Evolutionary conservation across 2,797 vertebrate species (phyloP), one percentile per base, ranked within the genome.

Genomic region (Podargus strigoides): DNA sequence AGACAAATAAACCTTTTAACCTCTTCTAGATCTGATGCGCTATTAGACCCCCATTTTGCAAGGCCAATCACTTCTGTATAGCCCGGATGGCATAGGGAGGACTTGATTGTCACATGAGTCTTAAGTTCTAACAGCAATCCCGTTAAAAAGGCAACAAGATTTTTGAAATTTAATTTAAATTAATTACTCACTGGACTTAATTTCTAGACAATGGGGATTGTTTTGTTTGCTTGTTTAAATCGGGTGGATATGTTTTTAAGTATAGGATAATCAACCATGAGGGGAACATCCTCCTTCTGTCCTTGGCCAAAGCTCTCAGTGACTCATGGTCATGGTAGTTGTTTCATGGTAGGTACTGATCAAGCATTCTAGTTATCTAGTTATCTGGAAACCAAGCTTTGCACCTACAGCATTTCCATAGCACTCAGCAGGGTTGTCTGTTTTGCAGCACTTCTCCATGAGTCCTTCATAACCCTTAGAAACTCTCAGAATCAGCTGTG

Each of bases 401-500:
- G 85, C 90, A 96, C 97, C 47, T 94, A 98, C 98, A 93, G 96
- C 97, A 0, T 93, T 74, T 49, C 15, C 52, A 0, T 96, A 96
- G 94, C 98, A 98, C 0, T 83, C 52, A 0, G 39, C 56, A 44
- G 98, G 85, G 14, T 97, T 96, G 14, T 56, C 97, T 3, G 92
- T 62, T 20, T 97, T 95, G 82, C 98, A 98, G 95, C 98, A 98
- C 36, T 91, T 97, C 4, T 97, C 85, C 92, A 98, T 69, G 11
- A 87, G 90, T 52, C 30, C 7, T 97, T 97, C 94, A 3, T 97
- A 98, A 7, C 12, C 53, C 88, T 93, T 97, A 8, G 84, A 10
- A 9, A 97, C 0, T 78, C 97, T 97, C 84, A 98, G 17, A 4
- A 97, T 28, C 93, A 97, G 30, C 19, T 74, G 6, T 0, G 81